Conservation (phyloP, 2,797 vertebrate species). For the Crenuchus spilurus region DNA sequence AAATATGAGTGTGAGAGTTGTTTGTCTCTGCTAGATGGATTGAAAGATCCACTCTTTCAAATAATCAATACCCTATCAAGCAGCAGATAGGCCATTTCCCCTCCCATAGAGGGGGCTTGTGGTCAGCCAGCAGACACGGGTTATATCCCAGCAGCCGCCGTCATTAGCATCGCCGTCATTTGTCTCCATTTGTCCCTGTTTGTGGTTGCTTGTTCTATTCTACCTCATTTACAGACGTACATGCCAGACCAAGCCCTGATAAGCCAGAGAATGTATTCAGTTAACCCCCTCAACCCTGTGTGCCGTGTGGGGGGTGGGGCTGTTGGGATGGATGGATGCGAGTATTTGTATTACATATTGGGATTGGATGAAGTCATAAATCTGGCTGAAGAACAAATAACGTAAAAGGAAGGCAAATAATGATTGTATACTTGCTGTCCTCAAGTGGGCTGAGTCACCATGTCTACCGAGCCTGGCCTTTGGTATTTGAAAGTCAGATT, state of each 20-base stretch:
- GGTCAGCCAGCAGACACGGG: slow-evolving; percentile 41
- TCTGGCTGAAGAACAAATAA: background rate
- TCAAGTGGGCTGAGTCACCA: slow-evolving; percentile 6
- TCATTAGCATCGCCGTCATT: slow-evolving; percentile 52
- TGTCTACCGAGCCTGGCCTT: slow-evolving; percentile 11
- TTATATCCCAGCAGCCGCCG: slow-evolving; percentile 39
- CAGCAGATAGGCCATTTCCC: slow-evolving; percentile 50
- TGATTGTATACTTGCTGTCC: background rate
- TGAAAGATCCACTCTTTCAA: slow-evolving; percentile 53
- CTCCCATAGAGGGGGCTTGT: slow-evolving; percentile 22
- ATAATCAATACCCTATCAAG: slow-evolving; percentile 64
- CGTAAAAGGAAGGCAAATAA: background rate
- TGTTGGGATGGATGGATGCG: slow-evolving; percentile 1
- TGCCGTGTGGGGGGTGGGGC: background rate
- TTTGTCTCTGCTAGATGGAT: slow-evolving; percentile 50
- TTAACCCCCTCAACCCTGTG: slow-evolving; percentile 16
- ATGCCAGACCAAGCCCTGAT: slow-evolving; percentile 48
- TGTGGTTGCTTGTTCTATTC: slow-evolving; percentile 38
- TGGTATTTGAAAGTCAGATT: slow-evolving; percentile 8
- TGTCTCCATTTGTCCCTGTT: slow-evolving; percentile 57
- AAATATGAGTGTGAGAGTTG: background rate
- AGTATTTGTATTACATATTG: background rate
- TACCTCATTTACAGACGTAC: slow-evolving; percentile 44
- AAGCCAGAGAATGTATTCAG: slow-evolving; percentile 47
- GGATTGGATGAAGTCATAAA: slow-evolving; percentile 3